Base-by-base conservation (phyloP, 2,113 vertebrate species). In the Gallinago paraguaiae region DNA sequence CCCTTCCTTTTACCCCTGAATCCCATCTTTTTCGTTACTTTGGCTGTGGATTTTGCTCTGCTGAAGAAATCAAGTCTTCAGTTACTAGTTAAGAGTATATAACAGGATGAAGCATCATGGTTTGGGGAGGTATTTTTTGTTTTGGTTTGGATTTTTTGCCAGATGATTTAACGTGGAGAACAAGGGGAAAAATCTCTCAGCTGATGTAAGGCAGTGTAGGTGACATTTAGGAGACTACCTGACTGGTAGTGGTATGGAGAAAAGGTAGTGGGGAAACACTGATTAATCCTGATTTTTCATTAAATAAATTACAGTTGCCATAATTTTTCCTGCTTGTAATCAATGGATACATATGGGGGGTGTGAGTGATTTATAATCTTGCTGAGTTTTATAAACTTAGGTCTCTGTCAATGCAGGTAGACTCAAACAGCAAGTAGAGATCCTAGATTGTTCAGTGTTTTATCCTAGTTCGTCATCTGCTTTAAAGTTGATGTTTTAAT, bases 401-500 rank as follows among this genome's bases (percentile, higher is more conserved):
- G 5, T 72, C 22, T 71, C 3, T 11, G 15, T 91, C 51, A 31
- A 1, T 75, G 18, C 18, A 53, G 13, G 22, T 74, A 61, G 37
- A 51, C 25, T 82, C 1, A 0, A 64, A 15, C 28, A 68, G 35
- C 30, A 23, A 70, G 23, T 45, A 15, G 23, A 65, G 22, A 30
- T 68, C 20, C 27, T 53, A 22, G 69, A 35, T 37, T 68, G 45
- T 37, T 86, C 15, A 48, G 17, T 82, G 15, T 22, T 81, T 74
- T 57, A 19, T 46, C 59, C 63, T 33, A 86, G 53, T 35, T 64
- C 1, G 30, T 61, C 30, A 13, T 28, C 48, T 81, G 3, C 82
- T 83, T 60, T 76, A 79, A 82, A 82, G 18, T 6, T 71, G n/a
- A 43, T 57, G 4, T 46, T 89, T 96, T 82, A 79, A 25, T 82